A percentile compares a stretch with the other conserved stretches of the same genome.
These are phyloP conservation scores for Malaclemys terrapin DNA, from an alignment of 2,113 vertebrate species.

Conservation along the genomic window DNA sequence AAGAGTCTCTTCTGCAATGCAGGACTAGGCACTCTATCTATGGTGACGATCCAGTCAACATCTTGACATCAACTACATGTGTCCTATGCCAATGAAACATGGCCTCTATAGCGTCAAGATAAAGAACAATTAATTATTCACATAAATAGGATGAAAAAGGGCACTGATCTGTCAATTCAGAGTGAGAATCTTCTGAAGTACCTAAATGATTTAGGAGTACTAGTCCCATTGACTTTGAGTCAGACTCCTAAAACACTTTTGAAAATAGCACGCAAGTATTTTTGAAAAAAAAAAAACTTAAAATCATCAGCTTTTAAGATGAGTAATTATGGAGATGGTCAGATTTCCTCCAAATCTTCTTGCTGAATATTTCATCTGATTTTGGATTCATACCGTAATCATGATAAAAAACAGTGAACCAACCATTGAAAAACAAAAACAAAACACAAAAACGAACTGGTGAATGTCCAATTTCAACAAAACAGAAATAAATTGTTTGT, in stretches of 20 bases:
- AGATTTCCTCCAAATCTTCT: neutral
- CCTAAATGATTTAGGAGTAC: neutral
- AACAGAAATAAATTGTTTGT: neutral
- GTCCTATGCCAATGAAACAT: fast-evolving
- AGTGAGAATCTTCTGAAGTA: fast-evolving
- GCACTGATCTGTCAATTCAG: neutral
- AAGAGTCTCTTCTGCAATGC: neutral
- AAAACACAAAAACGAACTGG: neutral
- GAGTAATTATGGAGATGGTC: fast-evolving
- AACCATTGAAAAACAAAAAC: neutral
- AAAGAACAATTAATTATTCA: neutral
- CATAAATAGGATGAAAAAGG: fast-evolving
- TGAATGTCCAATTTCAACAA: neutral
- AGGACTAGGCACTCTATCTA: fast-evolving
- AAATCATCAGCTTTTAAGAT: neutral
- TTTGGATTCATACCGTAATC: neutral
- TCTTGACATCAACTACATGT: fast-evolving
- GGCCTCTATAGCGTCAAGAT: neutral
- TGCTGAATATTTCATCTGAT: neutral
- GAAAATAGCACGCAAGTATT: neutral
- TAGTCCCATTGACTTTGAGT: neutral
- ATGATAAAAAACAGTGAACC: neutral
- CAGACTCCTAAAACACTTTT: neutral
- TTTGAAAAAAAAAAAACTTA: neutral
- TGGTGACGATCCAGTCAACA: neutral